A percentile compares a stretch with the other conserved stretches of the same genome.
Evolutionary conservation across 2,113 vertebrate genomes (phyloP).

Genomic region (Triplophysa siluroides): DNA sequence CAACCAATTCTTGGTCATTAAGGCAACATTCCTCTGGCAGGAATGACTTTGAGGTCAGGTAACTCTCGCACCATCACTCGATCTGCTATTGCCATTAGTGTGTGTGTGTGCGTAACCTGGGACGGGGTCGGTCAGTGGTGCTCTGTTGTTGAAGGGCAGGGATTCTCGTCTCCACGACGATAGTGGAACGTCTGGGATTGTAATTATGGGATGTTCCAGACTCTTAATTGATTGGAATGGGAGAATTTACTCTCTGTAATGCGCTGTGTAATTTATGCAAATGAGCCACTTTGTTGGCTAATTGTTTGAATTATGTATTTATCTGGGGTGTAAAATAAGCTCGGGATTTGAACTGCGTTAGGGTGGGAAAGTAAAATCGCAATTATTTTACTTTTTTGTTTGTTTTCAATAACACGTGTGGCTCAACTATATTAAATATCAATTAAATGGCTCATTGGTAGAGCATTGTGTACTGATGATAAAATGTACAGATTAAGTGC

Average conservation of each 20-base stretch:
- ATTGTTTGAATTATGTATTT: constrained; percentile 77
- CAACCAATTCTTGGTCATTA: constrained; percentile 58
- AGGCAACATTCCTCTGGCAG: constrained; percentile 57
- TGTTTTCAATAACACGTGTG: neutral
- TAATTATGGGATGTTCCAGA: constrained; percentile 75
- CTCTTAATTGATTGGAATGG: constrained; percentile 79
- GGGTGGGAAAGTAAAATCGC: neutral
- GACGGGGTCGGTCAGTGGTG: constrained; percentile 31
- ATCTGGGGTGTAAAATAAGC: constrained; percentile 62
- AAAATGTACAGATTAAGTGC: too few species aligned
- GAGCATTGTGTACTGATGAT: too few species aligned
- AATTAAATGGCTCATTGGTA: neutral
- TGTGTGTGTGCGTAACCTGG: constrained; percentile 24
- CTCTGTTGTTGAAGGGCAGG: constrained; percentile 39
- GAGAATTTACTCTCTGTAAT: constrained; percentile 74
- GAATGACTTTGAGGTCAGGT: constrained; percentile 24
- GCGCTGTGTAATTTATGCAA: constrained; percentile 82
- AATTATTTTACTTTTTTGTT: neutral
- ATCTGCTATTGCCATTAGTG: constrained; percentile 51
- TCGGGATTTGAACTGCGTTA: constrained; percentile 31
- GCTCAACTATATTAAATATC: neutral
- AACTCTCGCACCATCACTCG: constrained; percentile 20
- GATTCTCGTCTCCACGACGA: constrained; percentile 26
- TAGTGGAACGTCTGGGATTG: constrained; percentile 67
- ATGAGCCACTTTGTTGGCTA: constrained; percentile 80